Evolutionary conservation across 2,888 invertebrate species (phyloP).

Genomic region (Rhamnusium bicolor): DNA sequence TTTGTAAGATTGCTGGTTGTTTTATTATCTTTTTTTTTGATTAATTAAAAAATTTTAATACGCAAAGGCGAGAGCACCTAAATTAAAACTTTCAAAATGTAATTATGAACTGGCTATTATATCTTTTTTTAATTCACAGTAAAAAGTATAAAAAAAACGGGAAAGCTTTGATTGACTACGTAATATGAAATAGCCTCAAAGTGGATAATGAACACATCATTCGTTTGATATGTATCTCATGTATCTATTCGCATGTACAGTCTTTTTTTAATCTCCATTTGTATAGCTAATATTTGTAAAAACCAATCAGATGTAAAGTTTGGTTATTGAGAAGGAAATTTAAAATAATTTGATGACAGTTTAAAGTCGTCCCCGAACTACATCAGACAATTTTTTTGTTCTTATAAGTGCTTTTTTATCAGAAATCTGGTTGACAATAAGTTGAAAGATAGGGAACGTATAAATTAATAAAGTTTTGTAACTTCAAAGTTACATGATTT

Average conservation of each 20-base stretch:
- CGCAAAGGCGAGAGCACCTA: not conserved
- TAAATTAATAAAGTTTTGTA: slow-evolving; percentile 12
- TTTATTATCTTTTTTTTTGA: not conserved
- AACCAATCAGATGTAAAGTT: not conserved
- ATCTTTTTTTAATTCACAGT: not conserved
- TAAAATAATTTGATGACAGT: not conserved
- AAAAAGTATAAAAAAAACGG: not conserved
- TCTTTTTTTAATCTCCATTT: not conserved
- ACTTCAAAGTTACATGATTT: slow-evolving; percentile 8
- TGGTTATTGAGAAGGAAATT: not conserved
- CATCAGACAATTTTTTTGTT: not conserved
- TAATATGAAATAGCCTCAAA: not conserved
- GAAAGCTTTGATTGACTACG: slow-evolving; percentile 1
- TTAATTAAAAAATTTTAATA: slow-evolving; percentile 21
- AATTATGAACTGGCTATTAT: slow-evolving; percentile 10
- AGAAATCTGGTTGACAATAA: not conserved
- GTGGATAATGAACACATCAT: not conserved
- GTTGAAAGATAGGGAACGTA: not conserved
- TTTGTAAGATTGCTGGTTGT: not conserved
- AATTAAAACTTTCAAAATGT: not conserved
- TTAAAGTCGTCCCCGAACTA: not conserved
- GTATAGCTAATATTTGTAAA: not conserved
- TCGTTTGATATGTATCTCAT: not conserved
- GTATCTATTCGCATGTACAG: not conserved
- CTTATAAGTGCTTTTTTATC: not conserved